Conservation (phyloP, 2,888 invertebrate species). For the Xestia rhomboidea region DNA sequence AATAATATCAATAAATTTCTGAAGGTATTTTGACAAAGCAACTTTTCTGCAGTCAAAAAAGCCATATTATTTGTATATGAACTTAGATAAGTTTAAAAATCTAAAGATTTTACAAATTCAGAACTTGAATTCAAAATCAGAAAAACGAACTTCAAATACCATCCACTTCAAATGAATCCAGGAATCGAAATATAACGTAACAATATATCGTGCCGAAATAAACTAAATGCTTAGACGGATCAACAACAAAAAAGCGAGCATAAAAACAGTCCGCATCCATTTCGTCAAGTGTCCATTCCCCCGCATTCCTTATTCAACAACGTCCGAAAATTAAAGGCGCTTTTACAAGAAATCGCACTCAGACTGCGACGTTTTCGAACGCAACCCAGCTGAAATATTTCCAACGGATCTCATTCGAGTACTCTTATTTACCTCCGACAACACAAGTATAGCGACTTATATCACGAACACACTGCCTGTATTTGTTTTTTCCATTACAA, state of each 20-base stretch:
- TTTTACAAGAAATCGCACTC: constrained; percentile 90
- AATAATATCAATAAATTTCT: neutral
- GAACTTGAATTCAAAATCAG: neutral
- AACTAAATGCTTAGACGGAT: constrained; percentile 46
- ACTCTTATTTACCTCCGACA: constrained; percentile 83
- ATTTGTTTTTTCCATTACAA: constrained; percentile 90
- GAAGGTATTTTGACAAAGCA: neutral
- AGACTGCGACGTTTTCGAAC: constrained; percentile 75
- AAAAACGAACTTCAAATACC: neutral
- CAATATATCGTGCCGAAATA: constrained; percentile 24
- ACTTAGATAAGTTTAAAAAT: neutral
- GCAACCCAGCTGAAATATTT: constrained; percentile 83
- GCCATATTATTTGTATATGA: neutral
- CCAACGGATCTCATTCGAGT: constrained; percentile 80
- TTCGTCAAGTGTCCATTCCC: constrained; percentile 73
- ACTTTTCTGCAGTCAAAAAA: neutral
- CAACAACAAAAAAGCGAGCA: constrained; percentile 66
- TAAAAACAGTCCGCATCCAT: constrained; percentile 63
- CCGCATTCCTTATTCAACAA: constrained; percentile 88
- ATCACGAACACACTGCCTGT: constrained; percentile 74
- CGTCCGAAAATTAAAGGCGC: constrained; percentile 86
- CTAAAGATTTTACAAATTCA: neutral
- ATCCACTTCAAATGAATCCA: neutral
- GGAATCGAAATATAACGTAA: constrained; percentile 3
- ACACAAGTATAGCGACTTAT: constrained; percentile 70